Evolutionary conservation across 2,797 vertebrate genomes (phyloP), one percentile per base, ranked within the genome.

Genomic region (Gambelia wislizenii): DNA sequence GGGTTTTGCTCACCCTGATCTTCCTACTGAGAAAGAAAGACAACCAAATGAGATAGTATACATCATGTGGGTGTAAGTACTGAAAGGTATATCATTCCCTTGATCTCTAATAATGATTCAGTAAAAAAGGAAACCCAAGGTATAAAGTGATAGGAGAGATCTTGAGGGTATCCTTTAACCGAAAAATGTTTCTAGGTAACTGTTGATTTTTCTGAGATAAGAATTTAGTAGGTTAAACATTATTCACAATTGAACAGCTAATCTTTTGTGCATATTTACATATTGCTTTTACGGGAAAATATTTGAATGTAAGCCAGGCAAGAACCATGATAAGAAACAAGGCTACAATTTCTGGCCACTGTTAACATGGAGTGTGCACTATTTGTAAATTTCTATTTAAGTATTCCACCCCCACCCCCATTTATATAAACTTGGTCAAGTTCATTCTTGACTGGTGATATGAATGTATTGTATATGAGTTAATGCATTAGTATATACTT

Each of bases 231-330:
- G 47, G 88, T 91, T 90, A 30, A 44, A 75, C 67, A 61, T 67
- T 70, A 59, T 75, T 86, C 85, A 85, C 85, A 91, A 82, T 12
- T 44, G 64, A 90, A 91, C 56, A 52, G 85, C 8, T 83, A 64
- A 3, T 1, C 47, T 92, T 90, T 78, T 74, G 1, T 42, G 2
- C 4, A 52, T 85, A 87, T 82, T 87, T 76, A 61, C 14, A 42
- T 91, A 84, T 56, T 85, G 78, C 89, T 86, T 86, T 83, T 25
- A 64, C 72, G 81, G 79, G 59, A 27, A 83, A 86, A 79, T 30
- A 10, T 86, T 92, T 91, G n/a, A 18, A 49, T 36, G 82, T 75
- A 87, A 83, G 22, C 89, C 70, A 89, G 61, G 76, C 12, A 14
- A 76, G 79, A 81, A 44, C 18, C 49, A 27, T 61, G 88, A 72